Conservation (phyloP, 53 echinoderm and acorn worm genomes). For the Patiria pectinifera region DNA sequence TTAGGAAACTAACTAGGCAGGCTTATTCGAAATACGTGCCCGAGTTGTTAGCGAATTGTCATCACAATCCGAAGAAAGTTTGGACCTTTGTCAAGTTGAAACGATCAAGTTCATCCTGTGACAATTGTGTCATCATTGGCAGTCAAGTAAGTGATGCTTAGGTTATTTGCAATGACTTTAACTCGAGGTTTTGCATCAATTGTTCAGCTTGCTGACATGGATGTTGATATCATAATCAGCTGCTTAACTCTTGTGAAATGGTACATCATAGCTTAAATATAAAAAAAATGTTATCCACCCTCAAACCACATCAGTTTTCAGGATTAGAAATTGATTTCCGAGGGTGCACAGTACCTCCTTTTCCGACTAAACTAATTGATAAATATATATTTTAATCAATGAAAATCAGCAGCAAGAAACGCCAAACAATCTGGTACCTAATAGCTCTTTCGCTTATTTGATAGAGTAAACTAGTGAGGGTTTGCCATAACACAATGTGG, state of each 20-base stretch:
- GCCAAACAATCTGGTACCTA: too few relatives aligned
- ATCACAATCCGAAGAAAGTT: slow-evolving; percentile 8
- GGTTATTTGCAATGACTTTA: neutral
- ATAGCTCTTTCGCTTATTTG: too few relatives aligned
- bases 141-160: neutral
- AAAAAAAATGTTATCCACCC: neutral
- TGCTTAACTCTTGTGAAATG: neutral
- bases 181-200: neutral
- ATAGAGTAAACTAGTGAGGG: too few relatives aligned
- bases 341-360: too few relatives aligned
- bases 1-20: slow-evolving; percentile 25
- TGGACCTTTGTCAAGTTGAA: slow-evolving; percentile 17
- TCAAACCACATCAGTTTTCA: neutral
- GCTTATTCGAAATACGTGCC: slow-evolving; percentile 8
- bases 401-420: too few relatives aligned
- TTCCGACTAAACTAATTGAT: too few relatives aligned
- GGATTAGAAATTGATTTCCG: neutral
- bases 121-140: neutral
- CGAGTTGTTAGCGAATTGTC: slow-evolving; percentile 1
- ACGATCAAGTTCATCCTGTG: neutral
- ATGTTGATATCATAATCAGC: neutral
- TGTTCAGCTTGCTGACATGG: neutral
- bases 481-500: too few relatives aligned
- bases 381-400: too few relatives aligned
- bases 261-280: neutral